Evolutionary conservation across 2,888 invertebrate genomes (phyloP).

Genomic region (Ditula angustiorana): DNA sequence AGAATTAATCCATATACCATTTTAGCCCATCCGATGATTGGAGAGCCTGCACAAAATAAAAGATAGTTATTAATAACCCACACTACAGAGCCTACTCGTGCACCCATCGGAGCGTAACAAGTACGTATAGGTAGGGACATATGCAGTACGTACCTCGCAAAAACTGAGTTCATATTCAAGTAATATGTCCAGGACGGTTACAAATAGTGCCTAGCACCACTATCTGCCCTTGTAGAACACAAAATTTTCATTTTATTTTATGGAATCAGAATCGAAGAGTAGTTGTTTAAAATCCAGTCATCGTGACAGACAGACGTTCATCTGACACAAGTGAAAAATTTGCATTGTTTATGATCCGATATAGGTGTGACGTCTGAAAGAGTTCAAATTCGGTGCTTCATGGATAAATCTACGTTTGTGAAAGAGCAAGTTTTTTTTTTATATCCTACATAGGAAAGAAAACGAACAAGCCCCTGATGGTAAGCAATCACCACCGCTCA

Average conservation of each 20-base stretch:
- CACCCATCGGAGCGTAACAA: not conserved
- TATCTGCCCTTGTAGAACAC: not conserved
- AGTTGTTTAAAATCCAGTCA: slow-evolving; percentile 1
- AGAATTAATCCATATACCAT: slow-evolving; percentile 61
- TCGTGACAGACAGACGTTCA: not conserved
- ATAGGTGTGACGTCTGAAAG: too few species aligned
- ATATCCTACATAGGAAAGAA: too few species aligned
- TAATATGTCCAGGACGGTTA: not conserved
- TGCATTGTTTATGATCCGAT: not conserved
- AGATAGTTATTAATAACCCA: not conserved
- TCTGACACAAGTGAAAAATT: not conserved
- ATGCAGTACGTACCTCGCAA: not conserved
- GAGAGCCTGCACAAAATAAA: not conserved
- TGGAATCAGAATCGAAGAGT: not conserved
- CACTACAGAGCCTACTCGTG: not conserved
- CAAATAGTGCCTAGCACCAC: not conserved
- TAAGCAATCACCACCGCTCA: too few species aligned
- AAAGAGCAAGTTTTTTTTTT: too few species aligned
- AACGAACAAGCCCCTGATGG: too few species aligned
- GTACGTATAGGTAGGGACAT: not conserved
- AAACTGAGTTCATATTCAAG: not conserved
- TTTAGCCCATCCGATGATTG: slow-evolving; percentile 24
- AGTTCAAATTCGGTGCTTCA: too few species aligned
- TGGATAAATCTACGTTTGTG: too few species aligned
- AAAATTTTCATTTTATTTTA: slow-evolving; percentile 3